Evolutionary conservation across 2,797 vertebrate genomes (phyloP).

Genomic region (Enteromius paludinosus): DNA sequence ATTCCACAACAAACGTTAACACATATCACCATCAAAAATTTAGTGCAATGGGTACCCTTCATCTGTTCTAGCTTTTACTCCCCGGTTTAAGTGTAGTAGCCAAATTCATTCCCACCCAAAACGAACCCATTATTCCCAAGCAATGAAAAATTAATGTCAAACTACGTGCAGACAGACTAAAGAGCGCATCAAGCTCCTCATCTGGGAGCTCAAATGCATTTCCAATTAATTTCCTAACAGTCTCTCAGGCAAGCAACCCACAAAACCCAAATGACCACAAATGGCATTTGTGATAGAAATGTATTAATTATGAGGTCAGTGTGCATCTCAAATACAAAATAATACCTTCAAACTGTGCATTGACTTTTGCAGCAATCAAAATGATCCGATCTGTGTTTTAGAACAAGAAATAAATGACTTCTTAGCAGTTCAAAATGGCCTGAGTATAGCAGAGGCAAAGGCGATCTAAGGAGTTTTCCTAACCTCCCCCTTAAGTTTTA

Average conservation of each 20-base stretch:
- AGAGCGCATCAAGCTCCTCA: background rate
- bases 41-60: constrained; percentile 56
- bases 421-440: constrained; percentile 34
- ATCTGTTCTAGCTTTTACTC: constrained; percentile 40
- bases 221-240: constrained; percentile 30
- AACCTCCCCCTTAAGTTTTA: constrained; percentile 30
- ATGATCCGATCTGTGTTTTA: background rate
- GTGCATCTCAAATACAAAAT: constrained; percentile 31
- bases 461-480: constrained; percentile 28
- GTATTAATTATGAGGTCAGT: constrained; percentile 45
- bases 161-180: constrained; percentile 8
- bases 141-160: background rate
- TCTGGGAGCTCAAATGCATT: constrained; percentile 29
- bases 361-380: constrained; percentile 22
- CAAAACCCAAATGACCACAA: constrained; percentile 28
- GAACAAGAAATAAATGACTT: constrained; percentile 27
- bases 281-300: constrained; percentile 31
- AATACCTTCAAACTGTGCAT: constrained; percentile 30
- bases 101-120: constrained; percentile 14
- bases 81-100: constrained; percentile 19
- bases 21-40: constrained; percentile 29
- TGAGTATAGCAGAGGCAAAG: constrained; percentile 42
- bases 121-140: background rate
- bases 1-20: constrained; percentile 31
- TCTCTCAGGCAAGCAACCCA: constrained; percentile 22